These are phyloP conservation scores for Planiliza haematocheilus DNA, from an alignment of 2,113 vertebrate species.

Conservation along the genomic window DNA sequence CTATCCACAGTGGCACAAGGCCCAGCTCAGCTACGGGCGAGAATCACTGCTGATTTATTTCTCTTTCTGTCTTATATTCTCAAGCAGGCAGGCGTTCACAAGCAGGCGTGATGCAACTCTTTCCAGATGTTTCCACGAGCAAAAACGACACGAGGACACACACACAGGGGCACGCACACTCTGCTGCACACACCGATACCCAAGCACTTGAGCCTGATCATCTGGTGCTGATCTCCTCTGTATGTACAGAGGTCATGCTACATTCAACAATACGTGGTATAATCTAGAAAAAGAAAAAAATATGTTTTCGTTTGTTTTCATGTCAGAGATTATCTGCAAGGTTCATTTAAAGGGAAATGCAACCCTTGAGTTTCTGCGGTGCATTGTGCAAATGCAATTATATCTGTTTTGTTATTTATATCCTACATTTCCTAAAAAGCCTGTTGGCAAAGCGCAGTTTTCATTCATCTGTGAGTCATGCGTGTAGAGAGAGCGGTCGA, in stretches of 20 bases:
- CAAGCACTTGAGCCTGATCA: constrained; percentile 60
- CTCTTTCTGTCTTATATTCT: constrained; percentile 19
- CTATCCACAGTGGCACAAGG: constrained; percentile 55
- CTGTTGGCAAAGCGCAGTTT: not conserved
- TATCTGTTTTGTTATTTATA: constrained; percentile 6
- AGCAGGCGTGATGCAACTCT: constrained; percentile 19
- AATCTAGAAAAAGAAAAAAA: constrained; percentile 17
- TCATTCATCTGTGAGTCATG: not conserved
- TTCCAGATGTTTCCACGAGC: constrained; percentile 23
- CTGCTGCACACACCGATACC: constrained; percentile 21
- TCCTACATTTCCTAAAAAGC: constrained; percentile 1
- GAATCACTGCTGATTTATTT: constrained; percentile 28
- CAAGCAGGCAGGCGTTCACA: constrained; percentile 15
- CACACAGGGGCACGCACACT: constrained; percentile 23
- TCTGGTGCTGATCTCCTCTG: constrained; percentile 53
- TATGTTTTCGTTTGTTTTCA: constrained; percentile 5
- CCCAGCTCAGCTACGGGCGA: constrained; percentile 25
- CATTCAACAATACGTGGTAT: constrained; percentile 33
- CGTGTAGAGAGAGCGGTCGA: not conserved
- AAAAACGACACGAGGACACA: not conserved
- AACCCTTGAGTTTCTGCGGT: not conserved
- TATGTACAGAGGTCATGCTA: constrained; percentile 60
- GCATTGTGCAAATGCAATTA: not conserved
- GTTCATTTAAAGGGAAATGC: not conserved
- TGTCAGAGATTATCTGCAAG: constrained; percentile 11